Percentiles rank a stretch among this genome's conserved stretches.
These are phyloP conservation scores for Invenusta paracnida DNA, from an alignment of 2,888 invertebrate species.

Conservation along the genomic window DNA sequence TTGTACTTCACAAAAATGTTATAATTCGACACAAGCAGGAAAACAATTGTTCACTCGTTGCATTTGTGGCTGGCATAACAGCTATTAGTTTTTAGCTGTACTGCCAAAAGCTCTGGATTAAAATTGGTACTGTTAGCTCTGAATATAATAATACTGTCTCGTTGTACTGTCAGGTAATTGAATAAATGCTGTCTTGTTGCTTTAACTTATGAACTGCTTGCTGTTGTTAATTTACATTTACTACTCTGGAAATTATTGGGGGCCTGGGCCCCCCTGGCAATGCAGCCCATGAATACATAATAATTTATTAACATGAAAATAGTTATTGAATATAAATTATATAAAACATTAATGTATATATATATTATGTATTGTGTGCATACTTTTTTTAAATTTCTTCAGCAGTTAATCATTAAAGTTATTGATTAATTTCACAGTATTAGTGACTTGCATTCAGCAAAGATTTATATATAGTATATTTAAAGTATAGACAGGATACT, in stretches of 20 bases:
- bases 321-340: too few relatives aligned
- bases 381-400: too few relatives aligned
- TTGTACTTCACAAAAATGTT: slow-evolving; percentile 19
- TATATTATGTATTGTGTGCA: too few relatives aligned
- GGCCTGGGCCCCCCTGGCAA: background rate
- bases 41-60: slow-evolving; percentile 6
- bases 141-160: background rate
- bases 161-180: background rate
- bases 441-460: too few relatives aligned
- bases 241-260: slow-evolving; percentile 19
- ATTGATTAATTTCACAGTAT: too few relatives aligned
- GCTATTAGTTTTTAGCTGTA: slow-evolving; percentile 29
- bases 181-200: slow-evolving; percentile 5
- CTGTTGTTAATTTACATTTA: slow-evolving; percentile 23
- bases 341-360: too few relatives aligned
- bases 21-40: slow-evolving; percentile 10
- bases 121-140: slow-evolving; percentile 1
- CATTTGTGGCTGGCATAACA: slow-evolving; percentile 22
- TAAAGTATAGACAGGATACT: too few relatives aligned
- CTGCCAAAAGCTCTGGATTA: slow-evolving; percentile 26
- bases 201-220: slow-evolving; percentile 23
- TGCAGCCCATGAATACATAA: slow-evolving; percentile 16
- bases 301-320: too few relatives aligned
- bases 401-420: too few relatives aligned
- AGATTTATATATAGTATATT: too few relatives aligned